Evolutionary conservation across 2,113 vertebrate species (phyloP).

Genomic region (Nothocercus nigrocapillus): DNA sequence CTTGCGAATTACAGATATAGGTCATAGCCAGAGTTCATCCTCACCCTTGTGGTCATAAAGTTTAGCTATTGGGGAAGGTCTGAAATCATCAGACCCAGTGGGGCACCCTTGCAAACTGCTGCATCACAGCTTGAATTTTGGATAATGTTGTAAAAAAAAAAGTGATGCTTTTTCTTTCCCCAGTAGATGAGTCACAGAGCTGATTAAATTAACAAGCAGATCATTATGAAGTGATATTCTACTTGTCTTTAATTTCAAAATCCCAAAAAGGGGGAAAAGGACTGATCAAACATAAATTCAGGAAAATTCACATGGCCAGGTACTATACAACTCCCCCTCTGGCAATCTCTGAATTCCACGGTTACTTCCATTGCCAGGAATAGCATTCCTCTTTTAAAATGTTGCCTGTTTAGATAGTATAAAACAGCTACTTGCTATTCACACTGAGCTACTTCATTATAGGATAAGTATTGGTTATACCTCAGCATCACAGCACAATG

Average conservation of each 20-base stretch:
- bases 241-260: background rate
- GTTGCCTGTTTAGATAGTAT: background rate
- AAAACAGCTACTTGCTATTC: background rate
- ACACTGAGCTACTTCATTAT: background rate
- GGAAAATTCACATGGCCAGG: background rate
- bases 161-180: background rate
- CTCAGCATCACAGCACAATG: background rate
- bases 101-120: background rate
- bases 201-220: conserved; percentile 5
- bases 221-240: background rate
- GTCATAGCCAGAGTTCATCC: conserved; percentile 52
- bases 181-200: background rate
- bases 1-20: conserved; percentile 44
- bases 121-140: conserved; percentile 43
- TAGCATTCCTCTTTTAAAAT: background rate
- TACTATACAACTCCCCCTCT: background rate
- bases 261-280: background rate
- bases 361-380: background rate
- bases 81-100: conserved; percentile 38
- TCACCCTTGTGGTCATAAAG: conserved; percentile 33
- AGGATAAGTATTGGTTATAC: background rate
- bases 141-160: conserved; percentile 29
- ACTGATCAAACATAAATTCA: background rate
- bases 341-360: background rate
- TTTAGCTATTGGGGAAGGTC: conserved; percentile 20